A percentile compares a stretch with the other conserved stretches of the same genome.
Evolutionary conservation across 2,888 invertebrate species (phyloP).

Genomic region (Cheilosia soror): DNA sequence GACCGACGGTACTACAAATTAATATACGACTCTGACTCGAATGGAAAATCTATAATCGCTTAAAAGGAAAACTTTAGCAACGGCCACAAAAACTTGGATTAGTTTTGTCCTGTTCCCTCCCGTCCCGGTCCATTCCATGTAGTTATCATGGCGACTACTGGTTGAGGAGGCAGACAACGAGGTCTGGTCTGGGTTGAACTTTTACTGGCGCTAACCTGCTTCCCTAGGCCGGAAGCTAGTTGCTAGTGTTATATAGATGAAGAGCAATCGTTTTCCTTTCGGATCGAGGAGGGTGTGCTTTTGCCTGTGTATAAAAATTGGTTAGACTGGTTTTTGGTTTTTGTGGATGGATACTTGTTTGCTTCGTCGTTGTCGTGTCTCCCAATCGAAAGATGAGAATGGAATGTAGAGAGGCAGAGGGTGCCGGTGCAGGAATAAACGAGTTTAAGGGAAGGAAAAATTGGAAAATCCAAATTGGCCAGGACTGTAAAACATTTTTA

Average conservation of each 20-base stretch:
- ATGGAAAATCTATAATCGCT: slow-evolving; percentile 73
- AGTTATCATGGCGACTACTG: background rate
- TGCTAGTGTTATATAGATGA: background rate
- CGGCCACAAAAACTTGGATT: slow-evolving; percentile 64
- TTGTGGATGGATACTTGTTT: slow-evolving; percentile 51
- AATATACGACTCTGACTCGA: slow-evolving; percentile 64
- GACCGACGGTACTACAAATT: slow-evolving; percentile 67
- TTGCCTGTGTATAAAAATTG: slow-evolving; percentile 6
- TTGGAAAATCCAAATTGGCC: slow-evolving; percentile 38
- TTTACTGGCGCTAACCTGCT: slow-evolving; percentile 14
- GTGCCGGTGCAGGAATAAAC: background rate
- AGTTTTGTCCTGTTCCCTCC: slow-evolving; percentile 35
- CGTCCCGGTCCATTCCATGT: background rate
- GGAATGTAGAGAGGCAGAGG: background rate
- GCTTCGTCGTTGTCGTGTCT: slow-evolving; percentile 5
- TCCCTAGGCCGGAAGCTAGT: slow-evolving; percentile 7
- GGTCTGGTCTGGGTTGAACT: slow-evolving; percentile 1
- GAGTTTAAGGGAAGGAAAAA: slow-evolving; percentile 7
- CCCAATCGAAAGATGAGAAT: slow-evolving; percentile 14
- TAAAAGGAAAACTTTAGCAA: slow-evolving; percentile 69
- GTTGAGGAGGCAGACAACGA: background rate
- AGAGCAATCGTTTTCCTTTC: background rate
- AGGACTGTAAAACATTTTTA: slow-evolving; percentile 54
- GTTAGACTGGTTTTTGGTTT: slow-evolving; percentile 36
- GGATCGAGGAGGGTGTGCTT: background rate